A percentile compares a stretch with the other conserved stretches of the same genome.
Conservation (phyloP, 2,113 vertebrate species). For the Hymenochirus boettgeri region DNA sequence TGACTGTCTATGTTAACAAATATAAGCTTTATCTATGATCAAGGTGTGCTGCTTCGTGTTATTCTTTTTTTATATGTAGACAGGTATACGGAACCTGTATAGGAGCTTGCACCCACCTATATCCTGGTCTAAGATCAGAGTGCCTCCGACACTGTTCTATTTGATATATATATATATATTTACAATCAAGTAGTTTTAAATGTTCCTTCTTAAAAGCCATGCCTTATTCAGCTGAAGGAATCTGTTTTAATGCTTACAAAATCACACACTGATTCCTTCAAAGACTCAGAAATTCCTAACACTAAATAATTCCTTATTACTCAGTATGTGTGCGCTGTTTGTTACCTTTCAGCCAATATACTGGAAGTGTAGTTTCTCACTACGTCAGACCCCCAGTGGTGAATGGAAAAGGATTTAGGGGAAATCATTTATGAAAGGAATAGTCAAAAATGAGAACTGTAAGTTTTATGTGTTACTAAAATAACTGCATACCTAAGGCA, state of each 20-base stretch:
- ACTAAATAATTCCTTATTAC: neutral
- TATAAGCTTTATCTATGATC: too few relatives aligned
- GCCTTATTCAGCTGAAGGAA: neutral
- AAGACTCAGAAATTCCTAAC: neutral
- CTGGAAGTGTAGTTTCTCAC: neutral
- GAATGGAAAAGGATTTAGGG: neutral
- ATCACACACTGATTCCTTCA: neutral
- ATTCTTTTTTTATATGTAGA: too few relatives aligned
- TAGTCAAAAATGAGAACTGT: neutral
- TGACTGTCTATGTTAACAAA: too few relatives aligned
- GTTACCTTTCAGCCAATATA: neutral
- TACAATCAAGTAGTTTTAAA: too few relatives aligned
- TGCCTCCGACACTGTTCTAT: too few relatives aligned
- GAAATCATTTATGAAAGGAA: neutral
- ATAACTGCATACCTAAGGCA: too few relatives aligned
- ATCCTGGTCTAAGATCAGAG: too few relatives aligned
- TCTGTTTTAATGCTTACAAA: neutral
- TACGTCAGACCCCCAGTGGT: neutral
- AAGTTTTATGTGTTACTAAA: neutral
- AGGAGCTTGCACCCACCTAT: too few relatives aligned
- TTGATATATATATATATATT: too few relatives aligned
- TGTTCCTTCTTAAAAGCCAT: too few relatives aligned
- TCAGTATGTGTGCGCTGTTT: neutral
- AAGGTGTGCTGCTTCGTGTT: too few relatives aligned
- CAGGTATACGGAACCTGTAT: too few relatives aligned